These are phyloP conservation scores for Coelopa pilipes DNA, from an alignment of 2,888 invertebrate species.

Conservation along the genomic window DNA sequence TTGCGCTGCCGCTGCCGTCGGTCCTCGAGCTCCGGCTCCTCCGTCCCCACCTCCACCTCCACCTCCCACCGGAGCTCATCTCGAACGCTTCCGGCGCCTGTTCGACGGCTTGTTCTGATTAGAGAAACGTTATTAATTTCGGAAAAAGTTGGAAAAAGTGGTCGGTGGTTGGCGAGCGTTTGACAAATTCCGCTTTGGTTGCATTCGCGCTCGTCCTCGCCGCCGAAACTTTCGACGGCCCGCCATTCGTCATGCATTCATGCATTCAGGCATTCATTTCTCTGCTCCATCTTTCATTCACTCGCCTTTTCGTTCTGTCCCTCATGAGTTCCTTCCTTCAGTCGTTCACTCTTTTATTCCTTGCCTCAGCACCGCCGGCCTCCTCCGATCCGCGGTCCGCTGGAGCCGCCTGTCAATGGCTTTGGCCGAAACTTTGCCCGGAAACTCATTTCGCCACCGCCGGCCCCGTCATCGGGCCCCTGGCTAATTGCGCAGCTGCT, in stretches of 20 bases:
- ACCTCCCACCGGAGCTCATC: neutral
- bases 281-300: neutral
- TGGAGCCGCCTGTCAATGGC: neutral
- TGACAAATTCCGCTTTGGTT: slow-evolving; percentile 10
- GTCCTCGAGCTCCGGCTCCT: neutral
- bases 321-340: no score
- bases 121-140: slow-evolving; percentile 32
- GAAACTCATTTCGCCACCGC: no score
- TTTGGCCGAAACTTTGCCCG: neutral
- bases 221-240: neutral
- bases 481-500: no score
- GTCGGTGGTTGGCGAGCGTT: neutral
- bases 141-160: neutral
- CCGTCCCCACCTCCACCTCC: neutral
- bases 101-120: slow-evolving; percentile 4
- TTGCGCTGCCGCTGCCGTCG: neutral
- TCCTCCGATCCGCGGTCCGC: neutral
- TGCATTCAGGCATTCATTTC: no score
- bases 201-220: slow-evolving; percentile 5
- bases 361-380: neutral
- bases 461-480: no score
- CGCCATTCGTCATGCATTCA: neutral
- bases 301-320: neutral
- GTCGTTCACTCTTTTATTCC: neutral
- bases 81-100: neutral